Percentiles rank a stretch among this genome's conserved stretches.
Conservation (phyloP, 2,888 invertebrate genomes). For the Baccha elongata region DNA sequence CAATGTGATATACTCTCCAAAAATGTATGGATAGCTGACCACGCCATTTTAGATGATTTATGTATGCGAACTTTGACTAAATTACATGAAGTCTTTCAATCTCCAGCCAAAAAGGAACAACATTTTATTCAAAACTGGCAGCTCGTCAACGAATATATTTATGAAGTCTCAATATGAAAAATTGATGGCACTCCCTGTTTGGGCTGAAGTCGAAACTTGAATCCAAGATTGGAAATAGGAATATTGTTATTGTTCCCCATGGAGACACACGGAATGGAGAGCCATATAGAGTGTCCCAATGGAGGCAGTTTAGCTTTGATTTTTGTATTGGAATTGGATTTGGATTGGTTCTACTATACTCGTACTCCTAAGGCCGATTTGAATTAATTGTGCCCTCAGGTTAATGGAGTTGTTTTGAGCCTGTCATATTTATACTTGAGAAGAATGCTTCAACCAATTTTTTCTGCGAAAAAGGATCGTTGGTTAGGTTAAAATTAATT, state of each 20-base stretch:
- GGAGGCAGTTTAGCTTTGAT: constrained; percentile 37
- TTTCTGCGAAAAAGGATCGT: constrained; percentile 39
- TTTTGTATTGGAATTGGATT: constrained; percentile 14
- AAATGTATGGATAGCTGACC: constrained; percentile 37
- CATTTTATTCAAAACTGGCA: constrained; percentile 54
- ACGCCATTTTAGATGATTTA: constrained; percentile 49
- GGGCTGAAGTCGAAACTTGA: constrained; percentile 11
- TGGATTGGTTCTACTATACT: too few species aligned
- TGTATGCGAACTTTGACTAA: constrained; percentile 2
- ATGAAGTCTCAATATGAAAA: constrained; percentile 70
- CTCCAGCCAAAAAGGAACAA: constrained; percentile 25
- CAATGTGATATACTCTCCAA: constrained; percentile 61
- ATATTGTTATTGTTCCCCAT: constrained; percentile 67
- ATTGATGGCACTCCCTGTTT: constrained; percentile 65
- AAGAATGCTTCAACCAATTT: constrained; percentile 42
- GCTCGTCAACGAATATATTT: constrained; percentile 24
- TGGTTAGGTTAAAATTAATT: constrained; percentile 50
- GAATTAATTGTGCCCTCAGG: constrained; percentile 19
- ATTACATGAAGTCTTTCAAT: constrained; percentile 19
- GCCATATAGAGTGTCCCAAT: constrained; percentile 52
- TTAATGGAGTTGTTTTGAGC: constrained; percentile 63
- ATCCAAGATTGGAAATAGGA: constrained; percentile 15
- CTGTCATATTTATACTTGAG: constrained; percentile 21
- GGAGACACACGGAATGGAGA: constrained; percentile 32
- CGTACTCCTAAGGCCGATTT: not conserved